These are phyloP conservation scores for Nomada ruficornis DNA, from an alignment of 2,888 invertebrate genomes.

Conservation along the genomic window DNA sequence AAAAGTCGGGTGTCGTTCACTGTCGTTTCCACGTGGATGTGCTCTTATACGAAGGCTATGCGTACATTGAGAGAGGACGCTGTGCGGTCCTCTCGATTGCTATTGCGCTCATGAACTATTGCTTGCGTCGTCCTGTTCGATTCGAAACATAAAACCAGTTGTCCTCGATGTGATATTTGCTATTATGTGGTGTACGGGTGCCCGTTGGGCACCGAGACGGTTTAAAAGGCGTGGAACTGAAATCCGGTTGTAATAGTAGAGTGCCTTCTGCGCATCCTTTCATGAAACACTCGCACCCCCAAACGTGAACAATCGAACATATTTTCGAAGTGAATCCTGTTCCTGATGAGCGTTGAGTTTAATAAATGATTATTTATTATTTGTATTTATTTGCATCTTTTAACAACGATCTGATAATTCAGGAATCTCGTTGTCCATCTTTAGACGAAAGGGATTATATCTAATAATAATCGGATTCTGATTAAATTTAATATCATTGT, in stretches of 20 bases:
- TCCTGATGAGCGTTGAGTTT: conserved; percentile 14
- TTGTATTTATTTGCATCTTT: neutral
- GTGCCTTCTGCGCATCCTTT: conserved; percentile 58
- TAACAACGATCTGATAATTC: neutral
- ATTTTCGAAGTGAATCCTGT: conserved; percentile 11
- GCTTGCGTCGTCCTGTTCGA: conserved; percentile 54
- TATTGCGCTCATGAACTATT: conserved; percentile 46
- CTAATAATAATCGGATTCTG: conserved; percentile 2
- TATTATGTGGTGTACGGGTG: conserved; percentile 20
- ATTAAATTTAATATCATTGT: neutral
- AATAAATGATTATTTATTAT: neutral
- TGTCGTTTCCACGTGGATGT: conserved; percentile 56
- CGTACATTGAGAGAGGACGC: conserved; percentile 25
- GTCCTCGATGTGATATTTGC: conserved; percentile 43
- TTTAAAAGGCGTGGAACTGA: conserved; percentile 51
- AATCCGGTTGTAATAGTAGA: conserved; percentile 57
- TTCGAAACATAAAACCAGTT: conserved; percentile 72
- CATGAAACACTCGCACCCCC: conserved; percentile 53
- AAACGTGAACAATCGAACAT: conserved; percentile 21
- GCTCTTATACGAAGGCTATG: conserved; percentile 51
- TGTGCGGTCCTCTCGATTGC: conserved; percentile 38
- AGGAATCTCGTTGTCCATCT: conserved; percentile 12
- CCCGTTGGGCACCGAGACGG: conserved; percentile 17
- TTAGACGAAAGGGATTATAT: conserved; percentile 36
- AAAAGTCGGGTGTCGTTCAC: conserved; percentile 32